phyloP scores from a whole-genome alignment of 2,888 invertebrate genomes.

The Alsophila aescularia region DNA sequence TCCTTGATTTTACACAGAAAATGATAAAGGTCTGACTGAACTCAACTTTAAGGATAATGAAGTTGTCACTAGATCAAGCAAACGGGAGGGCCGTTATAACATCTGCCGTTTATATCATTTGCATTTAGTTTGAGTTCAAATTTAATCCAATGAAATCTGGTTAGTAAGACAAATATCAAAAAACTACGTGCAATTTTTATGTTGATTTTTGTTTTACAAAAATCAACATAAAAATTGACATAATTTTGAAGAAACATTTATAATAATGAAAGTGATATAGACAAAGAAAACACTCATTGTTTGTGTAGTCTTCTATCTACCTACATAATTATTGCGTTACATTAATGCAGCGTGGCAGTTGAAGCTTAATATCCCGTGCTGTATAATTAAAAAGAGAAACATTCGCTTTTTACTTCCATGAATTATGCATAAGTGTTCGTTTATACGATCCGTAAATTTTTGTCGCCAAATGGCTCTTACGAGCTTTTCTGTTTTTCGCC shows the following conservation, averaged over 20 bases:
- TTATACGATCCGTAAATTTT: conserved; percentile 79
- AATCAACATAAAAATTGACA: background rate
- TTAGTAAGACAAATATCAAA: background rate
- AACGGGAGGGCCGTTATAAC: conserved; percentile 46
- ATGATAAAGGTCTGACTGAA: conserved; percentile 42
- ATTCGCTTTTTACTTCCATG: conserved; percentile 81
- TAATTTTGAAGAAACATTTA: background rate
- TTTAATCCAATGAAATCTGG: conserved; percentile 7
- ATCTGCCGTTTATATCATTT: conserved; percentile 49
- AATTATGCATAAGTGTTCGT: conserved; percentile 81
- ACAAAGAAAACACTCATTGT: conserved; percentile 35
- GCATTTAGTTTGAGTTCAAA: conserved; percentile 36
- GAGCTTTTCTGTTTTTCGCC: conserved; percentile 57
- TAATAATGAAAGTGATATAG: conserved; percentile 29
- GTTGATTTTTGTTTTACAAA: no score
- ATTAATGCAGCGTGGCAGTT: conserved; percentile 68
- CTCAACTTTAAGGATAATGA: conserved; percentile 43
- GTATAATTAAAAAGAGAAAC: conserved; percentile 83
- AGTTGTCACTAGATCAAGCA: conserved; percentile 48
- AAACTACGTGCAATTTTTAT: no score
- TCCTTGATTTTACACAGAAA: conserved; percentile 29
- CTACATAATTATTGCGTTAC: conserved; percentile 37
- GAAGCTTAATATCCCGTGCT: conserved; percentile 77
- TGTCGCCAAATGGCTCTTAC: conserved; percentile 70
- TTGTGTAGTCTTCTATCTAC: conserved; percentile 19